Percentiles rank a stretch among this genome's conserved stretches.
phyloP scores from a whole-genome alignment of 1,140 invertebrate species.

The Popillia japonica region DNA sequence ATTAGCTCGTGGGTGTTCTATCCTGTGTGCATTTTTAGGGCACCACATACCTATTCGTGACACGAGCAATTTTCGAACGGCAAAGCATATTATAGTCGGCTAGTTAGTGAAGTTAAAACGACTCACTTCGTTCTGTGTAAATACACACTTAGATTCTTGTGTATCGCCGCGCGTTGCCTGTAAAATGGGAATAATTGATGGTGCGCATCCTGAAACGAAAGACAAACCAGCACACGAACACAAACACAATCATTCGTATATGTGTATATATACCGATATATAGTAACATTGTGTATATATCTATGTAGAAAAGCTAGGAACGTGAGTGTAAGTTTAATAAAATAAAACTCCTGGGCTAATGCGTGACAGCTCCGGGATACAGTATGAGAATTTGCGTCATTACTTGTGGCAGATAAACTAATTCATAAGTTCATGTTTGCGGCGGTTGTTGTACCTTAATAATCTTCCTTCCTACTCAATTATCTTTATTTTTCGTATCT shows the following conservation, averaged over 20 bases:
- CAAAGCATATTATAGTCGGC: background rate
- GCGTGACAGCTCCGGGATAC: constrained; percentile 37
- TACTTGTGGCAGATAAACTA: constrained; percentile 39
- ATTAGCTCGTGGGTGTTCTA: constrained; percentile 27
- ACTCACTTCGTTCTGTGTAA: constrained; percentile 25
- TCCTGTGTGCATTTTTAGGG: background rate
- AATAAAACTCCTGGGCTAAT: constrained; percentile 35
- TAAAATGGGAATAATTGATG: constrained; percentile 4
- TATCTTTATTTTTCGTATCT: constrained; percentile 37
- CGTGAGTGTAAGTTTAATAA: constrained; percentile 38
- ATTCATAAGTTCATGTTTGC: constrained; percentile 39
- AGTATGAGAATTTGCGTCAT: constrained; percentile 41
- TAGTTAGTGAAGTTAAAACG: constrained; percentile 20
- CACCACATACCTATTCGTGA: constrained; percentile 22
- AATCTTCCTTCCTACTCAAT: constrained; percentile 41
- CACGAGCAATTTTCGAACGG: constrained; percentile 13
- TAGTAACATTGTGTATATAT: background rate
- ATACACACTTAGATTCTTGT: background rate
- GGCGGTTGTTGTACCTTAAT: constrained; percentile 37
- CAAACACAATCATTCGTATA: background rate
- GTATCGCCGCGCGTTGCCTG: background rate
- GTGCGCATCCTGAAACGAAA: constrained; percentile 1
- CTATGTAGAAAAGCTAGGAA: background rate
- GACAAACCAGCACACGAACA: constrained; percentile 7
- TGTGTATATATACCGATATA: too few relatives aligned